Conservation (phyloP, 1,140 invertebrate species). For the Prorops nasuta region DNA sequence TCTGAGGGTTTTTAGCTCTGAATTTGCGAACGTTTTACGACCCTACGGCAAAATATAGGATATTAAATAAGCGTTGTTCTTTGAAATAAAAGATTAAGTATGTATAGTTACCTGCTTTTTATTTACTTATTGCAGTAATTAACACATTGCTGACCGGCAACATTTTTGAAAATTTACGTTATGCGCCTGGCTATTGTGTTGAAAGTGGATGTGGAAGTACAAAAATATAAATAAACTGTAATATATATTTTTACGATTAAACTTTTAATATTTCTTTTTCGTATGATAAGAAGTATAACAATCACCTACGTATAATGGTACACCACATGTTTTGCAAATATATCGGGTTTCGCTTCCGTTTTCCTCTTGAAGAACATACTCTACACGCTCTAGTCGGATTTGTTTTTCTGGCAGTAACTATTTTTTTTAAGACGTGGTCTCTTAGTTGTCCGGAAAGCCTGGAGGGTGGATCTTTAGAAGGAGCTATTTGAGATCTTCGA, state of each 20-base stretch:
- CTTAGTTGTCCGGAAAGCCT: slow-evolving; percentile 7
- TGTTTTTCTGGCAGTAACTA: background rate
- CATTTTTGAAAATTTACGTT: background rate
- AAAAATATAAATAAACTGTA: background rate
- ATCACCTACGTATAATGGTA: slow-evolving; percentile 10
- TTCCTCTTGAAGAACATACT: slow-evolving; percentile 8
- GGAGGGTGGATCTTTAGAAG: background rate
- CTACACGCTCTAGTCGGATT: slow-evolving; percentile 8
- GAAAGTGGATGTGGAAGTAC: background rate
- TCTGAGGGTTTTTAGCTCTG: too few relatives aligned
- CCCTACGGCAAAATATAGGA: too few relatives aligned
- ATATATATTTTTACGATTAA: background rate
- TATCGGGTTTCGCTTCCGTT: slow-evolving; percentile 10
- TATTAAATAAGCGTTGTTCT: too few relatives aligned
- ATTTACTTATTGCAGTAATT: too few relatives aligned
- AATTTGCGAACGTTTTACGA: too few relatives aligned
- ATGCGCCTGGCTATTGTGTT: background rate
- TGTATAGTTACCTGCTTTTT: too few relatives aligned
- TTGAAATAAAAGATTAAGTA: too few relatives aligned
- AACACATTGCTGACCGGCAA: background rate
- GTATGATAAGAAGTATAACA: background rate
- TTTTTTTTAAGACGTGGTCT: slow-evolving; percentile 16
- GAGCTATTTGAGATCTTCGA: too few relatives aligned
- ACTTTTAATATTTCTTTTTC: too few relatives aligned
- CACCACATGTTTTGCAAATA: slow-evolving; percentile 9